Evolutionary conservation across 2,888 invertebrate genomes (phyloP), one percentile per base, ranked within the genome.

Genomic region (Sinopyrophorus schimmeli): DNA sequence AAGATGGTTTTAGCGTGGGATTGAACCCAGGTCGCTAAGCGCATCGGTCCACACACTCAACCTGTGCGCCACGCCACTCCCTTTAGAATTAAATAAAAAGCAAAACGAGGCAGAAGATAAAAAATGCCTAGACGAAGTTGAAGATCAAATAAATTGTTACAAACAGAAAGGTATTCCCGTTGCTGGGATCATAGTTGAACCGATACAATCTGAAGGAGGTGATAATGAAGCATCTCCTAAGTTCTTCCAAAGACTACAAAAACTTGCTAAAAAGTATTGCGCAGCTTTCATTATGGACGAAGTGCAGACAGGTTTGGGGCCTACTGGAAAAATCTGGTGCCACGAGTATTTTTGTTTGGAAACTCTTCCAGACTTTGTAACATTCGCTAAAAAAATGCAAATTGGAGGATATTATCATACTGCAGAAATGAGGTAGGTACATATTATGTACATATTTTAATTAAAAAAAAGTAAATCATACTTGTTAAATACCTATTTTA

Each of bases 341-440:
- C 90, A 96, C 69, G 93, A 98, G 68, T 85, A 95, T 68, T 98
- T 97, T 72, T 76, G 90, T 61, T 76, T 99, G 39, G 82, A 86
- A 1, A 72, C 79, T 1, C 84, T 97, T 1, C 97, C 98, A 0
- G 97, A 99, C 69, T 72, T 97, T 21, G 91, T 99, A 2, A 94
- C 94, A 0, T 99, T 99, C 73, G 95, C 96, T 68, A 99, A 99
- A 77, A 99, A 99, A 76, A 89, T 97, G 90, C 84, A 94, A 64
- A 82, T 93, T 2, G 98, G 97, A 7, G 99, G 99, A 21, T 97
- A 89, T 73, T 99, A 87, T 72, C 89, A 86, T 69, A 81, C 78
- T 20, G 74, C 81, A 2, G 86, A 91, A 53, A 83, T 91, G 65
- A 83, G 77, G 85, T 88, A 76, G 74, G 74, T 71, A 17, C 3